These are phyloP conservation scores for Sminthopsis crassicaudata DNA, from an alignment of 2,113 vertebrate genomes.

Conservation along the genomic window DNA sequence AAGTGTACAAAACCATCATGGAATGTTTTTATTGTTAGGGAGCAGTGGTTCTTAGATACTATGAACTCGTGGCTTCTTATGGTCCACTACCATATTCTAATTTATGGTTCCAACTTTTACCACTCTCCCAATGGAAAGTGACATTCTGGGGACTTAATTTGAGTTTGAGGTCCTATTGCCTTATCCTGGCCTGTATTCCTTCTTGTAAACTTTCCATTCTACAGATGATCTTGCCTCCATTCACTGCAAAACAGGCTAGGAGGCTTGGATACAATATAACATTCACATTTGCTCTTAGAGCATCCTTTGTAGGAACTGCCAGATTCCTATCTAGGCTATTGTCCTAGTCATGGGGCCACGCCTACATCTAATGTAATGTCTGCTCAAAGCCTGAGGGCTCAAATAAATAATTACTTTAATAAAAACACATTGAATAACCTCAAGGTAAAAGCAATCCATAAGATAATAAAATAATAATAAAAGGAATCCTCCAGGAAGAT, in stretches of 20 bases:
- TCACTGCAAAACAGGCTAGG: background rate
- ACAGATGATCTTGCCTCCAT: background rate
- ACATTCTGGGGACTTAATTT: background rate
- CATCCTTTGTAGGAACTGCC: background rate
- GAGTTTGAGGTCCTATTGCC: background rate
- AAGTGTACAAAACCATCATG: background rate
- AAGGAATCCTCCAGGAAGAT: no score
- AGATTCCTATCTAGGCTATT: background rate
- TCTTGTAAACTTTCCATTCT: background rate
- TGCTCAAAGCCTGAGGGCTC: background rate
- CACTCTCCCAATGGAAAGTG: background rate
- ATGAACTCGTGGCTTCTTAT: background rate
- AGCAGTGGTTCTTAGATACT: background rate
- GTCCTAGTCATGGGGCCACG: background rate
- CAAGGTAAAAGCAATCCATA: background rate
- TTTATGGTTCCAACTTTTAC: background rate
- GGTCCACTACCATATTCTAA: background rate
- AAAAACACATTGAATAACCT: background rate
- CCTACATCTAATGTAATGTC: background rate
- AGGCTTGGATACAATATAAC: background rate
- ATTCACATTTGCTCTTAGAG: background rate
- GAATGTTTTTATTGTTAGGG: background rate
- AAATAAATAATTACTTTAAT: background rate
- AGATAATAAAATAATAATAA: no score
- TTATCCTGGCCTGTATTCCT: background rate